These are phyloP conservation scores for Copidosoma floridanum DNA, from an alignment of 1,140 invertebrate genomes.

Conservation along the genomic window DNA sequence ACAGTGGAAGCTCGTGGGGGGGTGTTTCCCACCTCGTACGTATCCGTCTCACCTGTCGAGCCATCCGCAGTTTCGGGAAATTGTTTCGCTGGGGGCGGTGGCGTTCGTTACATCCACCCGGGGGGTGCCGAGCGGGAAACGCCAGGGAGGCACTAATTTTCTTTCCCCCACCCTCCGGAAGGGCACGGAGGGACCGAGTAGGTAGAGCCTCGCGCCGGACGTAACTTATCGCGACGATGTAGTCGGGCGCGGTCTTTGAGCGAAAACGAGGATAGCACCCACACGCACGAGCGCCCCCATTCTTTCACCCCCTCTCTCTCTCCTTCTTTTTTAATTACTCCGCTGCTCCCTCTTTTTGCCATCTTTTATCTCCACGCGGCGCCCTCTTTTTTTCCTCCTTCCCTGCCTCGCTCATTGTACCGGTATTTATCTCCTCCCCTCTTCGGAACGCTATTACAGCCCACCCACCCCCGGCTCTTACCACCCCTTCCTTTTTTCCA, in stretches of 20 bases:
- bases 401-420: not conserved
- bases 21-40: no score
- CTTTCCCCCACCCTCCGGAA: not conserved
- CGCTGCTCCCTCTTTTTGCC: no score
- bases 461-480: no score
- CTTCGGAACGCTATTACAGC: no score
- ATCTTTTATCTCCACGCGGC: no score
- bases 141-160: not conserved
- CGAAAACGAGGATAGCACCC: not conserved
- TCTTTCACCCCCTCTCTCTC: not conserved
- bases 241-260: not conserved
- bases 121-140: not conserved
- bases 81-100: not conserved
- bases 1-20: no score
- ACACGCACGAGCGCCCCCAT: not conserved
- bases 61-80: not conserved
- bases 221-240: conserved; percentile 10
- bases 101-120: not conserved
- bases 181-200: not conserved
- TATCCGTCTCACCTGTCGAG: not conserved
- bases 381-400: no score
- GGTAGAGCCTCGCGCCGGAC: not conserved
- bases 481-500: no score
- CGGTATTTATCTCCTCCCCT: conserved; percentile 9
- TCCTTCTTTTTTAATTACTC: not conserved